A percentile compares a stretch with the other conserved stretches of the same genome.
phyloP scores from a whole-genome alignment of 2,888 invertebrate species.

The Oligia fasciuncula region DNA sequence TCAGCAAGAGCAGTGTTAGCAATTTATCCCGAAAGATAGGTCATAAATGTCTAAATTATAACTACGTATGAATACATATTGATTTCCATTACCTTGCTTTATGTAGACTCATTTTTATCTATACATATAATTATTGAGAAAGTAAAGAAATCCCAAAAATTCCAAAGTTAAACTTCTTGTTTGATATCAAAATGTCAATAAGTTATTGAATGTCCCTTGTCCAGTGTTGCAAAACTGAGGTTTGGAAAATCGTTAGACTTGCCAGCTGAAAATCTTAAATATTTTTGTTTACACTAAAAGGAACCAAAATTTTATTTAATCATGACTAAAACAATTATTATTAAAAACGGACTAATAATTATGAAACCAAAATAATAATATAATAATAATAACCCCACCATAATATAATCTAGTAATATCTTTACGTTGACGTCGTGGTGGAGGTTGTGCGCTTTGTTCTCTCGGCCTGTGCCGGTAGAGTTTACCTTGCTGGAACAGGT shows the following conservation, averaged over 20 bases:
- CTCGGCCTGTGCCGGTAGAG: too few relatives aligned
- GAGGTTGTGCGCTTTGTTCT: too few relatives aligned
- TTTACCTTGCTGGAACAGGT: too few relatives aligned
- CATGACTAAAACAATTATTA: too few relatives aligned
- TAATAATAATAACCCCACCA: too few relatives aligned
- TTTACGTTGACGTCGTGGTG: too few relatives aligned
- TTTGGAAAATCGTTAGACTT: background rate
- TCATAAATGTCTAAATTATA: background rate
- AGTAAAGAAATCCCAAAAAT: background rate
- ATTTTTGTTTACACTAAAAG: background rate
- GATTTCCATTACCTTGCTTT: constrained; percentile 78
- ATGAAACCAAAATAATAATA: too few relatives aligned
- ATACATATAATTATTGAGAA: background rate
- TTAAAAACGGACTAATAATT: too few relatives aligned
- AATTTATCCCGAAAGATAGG: background rate
- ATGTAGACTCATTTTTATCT: constrained; percentile 79
- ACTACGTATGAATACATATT: background rate
- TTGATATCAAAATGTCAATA: constrained; percentile 24
- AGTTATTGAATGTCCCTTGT: background rate
- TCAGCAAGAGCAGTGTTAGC: constrained; percentile 24
- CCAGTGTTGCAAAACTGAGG: background rate
- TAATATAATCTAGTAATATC: too few relatives aligned
- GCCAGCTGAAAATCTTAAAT: background rate
- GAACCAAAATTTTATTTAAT: background rate
- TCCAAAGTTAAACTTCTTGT: background rate